Evolutionary conservation across 2,888 invertebrate species (phyloP).

Genomic region (Eristalis tenax): DNA sequence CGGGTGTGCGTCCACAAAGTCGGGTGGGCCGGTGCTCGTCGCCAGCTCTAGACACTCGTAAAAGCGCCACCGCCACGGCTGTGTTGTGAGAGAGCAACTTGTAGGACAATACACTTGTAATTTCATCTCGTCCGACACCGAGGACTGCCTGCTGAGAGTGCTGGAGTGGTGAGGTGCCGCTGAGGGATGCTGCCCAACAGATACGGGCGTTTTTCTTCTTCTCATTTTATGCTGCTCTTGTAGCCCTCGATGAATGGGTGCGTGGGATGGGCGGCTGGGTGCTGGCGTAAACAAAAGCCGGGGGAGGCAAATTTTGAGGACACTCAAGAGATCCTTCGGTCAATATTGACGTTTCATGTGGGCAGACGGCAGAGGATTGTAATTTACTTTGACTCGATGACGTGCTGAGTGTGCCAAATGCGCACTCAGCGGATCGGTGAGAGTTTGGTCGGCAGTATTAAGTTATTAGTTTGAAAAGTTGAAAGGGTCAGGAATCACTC

Average conservation of each 20-base stretch:
- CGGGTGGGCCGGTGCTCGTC: background rate
- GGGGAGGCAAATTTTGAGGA: conserved; percentile 50
- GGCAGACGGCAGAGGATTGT: conserved; percentile 11
- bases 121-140: conserved; percentile 5
- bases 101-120: conserved; percentile 45
- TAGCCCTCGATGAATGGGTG: background rate
- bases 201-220: background rate
- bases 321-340: conserved; percentile 34
- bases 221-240: background rate
- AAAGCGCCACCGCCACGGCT: conserved; percentile 33
- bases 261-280: background rate
- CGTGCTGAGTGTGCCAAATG: conserved; percentile 22
- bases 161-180: background rate
- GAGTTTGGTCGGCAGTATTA: conserved; percentile 5
- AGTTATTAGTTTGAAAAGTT: conserved; percentile 3
- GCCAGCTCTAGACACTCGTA: conserved; percentile 29
- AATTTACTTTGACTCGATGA: conserved; percentile 37
- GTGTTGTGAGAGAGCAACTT: conserved; percentile 44
- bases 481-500: background rate
- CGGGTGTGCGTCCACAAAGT: background rate
- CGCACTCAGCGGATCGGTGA: background rate
- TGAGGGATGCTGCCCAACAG: background rate
- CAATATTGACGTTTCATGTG: conserved; percentile 55
- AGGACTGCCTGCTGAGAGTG: background rate
- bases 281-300: conserved; percentile 30